Evolutionary conservation across 1,140 invertebrate species (phyloP).

Genomic region (Bombus polaris): DNA sequence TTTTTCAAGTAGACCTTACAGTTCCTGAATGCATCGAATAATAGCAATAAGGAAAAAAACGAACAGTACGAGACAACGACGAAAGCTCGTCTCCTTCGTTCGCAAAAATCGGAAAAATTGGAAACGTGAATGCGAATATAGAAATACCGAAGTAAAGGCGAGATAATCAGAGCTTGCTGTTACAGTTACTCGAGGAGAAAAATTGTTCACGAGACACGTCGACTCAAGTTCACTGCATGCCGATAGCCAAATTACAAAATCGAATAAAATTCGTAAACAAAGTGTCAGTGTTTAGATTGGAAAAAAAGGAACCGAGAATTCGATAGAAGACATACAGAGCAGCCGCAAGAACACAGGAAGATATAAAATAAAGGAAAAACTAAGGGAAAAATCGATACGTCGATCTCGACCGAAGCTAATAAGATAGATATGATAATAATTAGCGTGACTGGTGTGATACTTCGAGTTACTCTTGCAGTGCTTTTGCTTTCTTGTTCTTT

Average conservation of each 20-base stretch:
- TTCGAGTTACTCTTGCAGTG: neutral
- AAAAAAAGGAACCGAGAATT: neutral
- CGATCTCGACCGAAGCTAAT: neutral
- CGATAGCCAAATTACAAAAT: neutral
- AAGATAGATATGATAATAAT: neutral
- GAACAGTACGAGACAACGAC: slow-evolving; percentile 52
- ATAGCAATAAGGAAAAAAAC: neutral
- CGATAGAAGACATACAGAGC: neutral
- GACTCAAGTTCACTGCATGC: neutral
- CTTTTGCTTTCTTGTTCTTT: neutral
- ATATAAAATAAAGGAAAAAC: neutral
- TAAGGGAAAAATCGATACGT: neutral
- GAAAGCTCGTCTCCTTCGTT: slow-evolving; percentile 51
- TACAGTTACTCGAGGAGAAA: neutral
- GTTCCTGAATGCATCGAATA: slow-evolving; percentile 33
- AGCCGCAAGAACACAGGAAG: neutral
- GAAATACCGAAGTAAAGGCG: neutral
- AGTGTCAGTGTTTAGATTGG: neutral
- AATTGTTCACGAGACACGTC: neutral
- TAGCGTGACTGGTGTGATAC: neutral
- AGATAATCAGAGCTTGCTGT: neutral
- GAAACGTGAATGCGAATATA: slow-evolving; percentile 23
- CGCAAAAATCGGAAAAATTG: slow-evolving; percentile 14
- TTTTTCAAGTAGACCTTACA: neutral
- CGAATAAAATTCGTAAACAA: neutral